Percentiles rank a stretch among this genome's conserved stretches.
phyloP scores from a whole-genome alignment of 2,888 invertebrate genomes.

The Trisateles emortualis region DNA sequence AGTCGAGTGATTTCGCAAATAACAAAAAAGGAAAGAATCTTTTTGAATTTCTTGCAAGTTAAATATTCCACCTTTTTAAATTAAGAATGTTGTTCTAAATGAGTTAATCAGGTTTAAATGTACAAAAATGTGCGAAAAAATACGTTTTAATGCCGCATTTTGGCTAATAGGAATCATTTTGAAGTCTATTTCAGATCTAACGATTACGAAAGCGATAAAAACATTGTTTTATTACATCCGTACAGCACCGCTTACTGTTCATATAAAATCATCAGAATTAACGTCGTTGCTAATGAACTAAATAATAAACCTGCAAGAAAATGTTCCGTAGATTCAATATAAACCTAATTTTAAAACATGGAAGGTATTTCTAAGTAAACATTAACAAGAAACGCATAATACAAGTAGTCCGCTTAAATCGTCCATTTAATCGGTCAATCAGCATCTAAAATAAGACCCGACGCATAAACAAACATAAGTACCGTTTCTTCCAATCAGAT shows the following conservation, averaged over 20 bases:
- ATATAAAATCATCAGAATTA: background rate
- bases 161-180: conserved; percentile 28
- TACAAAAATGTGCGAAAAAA: background rate
- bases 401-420: background rate
- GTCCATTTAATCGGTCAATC: background rate
- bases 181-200: conserved; percentile 28
- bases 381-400: background rate
- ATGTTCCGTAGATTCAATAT: background rate
- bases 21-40: conserved; percentile 1
- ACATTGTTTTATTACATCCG: conserved; percentile 31
- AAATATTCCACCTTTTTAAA: too few relatives aligned
- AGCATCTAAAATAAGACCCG: conserved; percentile 3
- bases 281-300: background rate
- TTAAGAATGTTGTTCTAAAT: too few relatives aligned
- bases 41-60: background rate
- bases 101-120: background rate
- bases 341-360: background rate
- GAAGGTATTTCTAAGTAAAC: background rate
- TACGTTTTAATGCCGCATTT: background rate
- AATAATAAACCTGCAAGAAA: background rate
- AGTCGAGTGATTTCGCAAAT: background rate
- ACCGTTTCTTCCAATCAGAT: background rate
- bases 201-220: conserved; percentile 27
- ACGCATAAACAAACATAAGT: conserved; percentile 20
- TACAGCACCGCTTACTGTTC: background rate